Base-by-base conservation (phyloP, 2,113 vertebrate species). In the Natator depressus region DNA sequence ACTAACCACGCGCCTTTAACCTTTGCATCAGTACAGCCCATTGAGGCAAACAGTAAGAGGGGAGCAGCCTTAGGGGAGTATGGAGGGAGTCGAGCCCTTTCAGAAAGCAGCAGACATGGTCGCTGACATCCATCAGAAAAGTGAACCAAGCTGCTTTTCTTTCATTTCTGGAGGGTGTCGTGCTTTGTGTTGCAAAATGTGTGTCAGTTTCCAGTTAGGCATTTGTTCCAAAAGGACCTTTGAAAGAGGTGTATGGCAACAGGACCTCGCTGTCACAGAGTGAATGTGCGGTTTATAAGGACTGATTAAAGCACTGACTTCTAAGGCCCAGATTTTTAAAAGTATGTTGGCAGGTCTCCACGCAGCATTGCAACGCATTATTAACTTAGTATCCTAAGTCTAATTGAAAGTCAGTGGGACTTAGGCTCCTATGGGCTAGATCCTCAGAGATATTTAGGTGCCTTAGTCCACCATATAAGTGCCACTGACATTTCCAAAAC, bases 111-210 rank as follows among this genome's bases (percentile, higher is more conserved):
- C 22, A 22, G 24, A 5, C 29, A 31, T 4, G 1, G 0, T 3
- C 1, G 0, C 1, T 50, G 69, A 46, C 19, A n/a, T 20, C 16
- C n/a, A 27, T 25, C 17, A 55, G 91, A 24, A 0, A 1, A 80
- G 25, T 13, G 12, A 65, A 53, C 80, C 72, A 53, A 20, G 79
- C 50, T n/a, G 8, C 0, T 86, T 27, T 47, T 5, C 75, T 47
- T 47, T 14, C 75, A 47, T 29, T 78, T 78, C 75, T 47, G 25
- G 42, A 78, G 75, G 8, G 38, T 49, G 17, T 10, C 9, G 17
- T 42, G 62, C 24, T 46, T 47, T 78, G 42, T 25, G 10, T 46
- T 76, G 22, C 22, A 46, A 46, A 46, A 6, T 76, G 38, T 46
- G 38, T 76, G 42, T 78, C 75, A 11, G 11, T 47, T 29, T 78